Evolutionary conservation across 1,140 invertebrate species (phyloP).

Genomic region (Centruroides vittatus): DNA sequence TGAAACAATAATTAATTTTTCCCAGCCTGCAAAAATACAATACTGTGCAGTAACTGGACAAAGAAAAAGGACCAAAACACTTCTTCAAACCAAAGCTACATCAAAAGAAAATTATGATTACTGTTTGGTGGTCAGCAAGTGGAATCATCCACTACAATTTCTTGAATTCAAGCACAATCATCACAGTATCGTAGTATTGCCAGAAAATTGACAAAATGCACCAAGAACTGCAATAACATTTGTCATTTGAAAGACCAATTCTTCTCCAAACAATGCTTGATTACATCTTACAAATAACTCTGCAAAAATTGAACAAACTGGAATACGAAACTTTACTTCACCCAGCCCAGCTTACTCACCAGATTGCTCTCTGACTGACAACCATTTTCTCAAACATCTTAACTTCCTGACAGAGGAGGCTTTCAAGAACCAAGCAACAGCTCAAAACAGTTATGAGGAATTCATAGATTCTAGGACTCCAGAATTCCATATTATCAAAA

Average conservation of each 20-base stretch:
- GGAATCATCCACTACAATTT: neutral
- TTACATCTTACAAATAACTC: neutral
- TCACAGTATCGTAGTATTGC: neutral
- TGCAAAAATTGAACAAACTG: slow-evolving; percentile 5
- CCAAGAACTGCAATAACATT: neutral
- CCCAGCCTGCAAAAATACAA: too few relatives aligned
- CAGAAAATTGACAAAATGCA: neutral
- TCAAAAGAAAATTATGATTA: neutral
- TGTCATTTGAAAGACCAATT: neutral
- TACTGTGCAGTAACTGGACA: neutral
- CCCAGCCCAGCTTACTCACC: neutral
- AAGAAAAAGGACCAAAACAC: neutral
- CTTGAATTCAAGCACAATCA: neutral
- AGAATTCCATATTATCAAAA: neutral
- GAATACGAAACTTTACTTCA: neutral
- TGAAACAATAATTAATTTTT: too few relatives aligned
- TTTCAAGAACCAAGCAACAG: neutral
- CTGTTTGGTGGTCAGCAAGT: neutral
- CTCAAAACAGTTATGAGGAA: neutral
- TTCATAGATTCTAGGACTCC: neutral
- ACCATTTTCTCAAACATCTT: too few relatives aligned
- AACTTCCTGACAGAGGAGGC: neutral
- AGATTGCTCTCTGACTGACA: neutral
- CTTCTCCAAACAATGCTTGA: neutral
- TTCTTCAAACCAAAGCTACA: neutral